Evolutionary conservation across 1,140 invertebrate species (phyloP).

Genomic region (Reticulitermes speratus): DNA sequence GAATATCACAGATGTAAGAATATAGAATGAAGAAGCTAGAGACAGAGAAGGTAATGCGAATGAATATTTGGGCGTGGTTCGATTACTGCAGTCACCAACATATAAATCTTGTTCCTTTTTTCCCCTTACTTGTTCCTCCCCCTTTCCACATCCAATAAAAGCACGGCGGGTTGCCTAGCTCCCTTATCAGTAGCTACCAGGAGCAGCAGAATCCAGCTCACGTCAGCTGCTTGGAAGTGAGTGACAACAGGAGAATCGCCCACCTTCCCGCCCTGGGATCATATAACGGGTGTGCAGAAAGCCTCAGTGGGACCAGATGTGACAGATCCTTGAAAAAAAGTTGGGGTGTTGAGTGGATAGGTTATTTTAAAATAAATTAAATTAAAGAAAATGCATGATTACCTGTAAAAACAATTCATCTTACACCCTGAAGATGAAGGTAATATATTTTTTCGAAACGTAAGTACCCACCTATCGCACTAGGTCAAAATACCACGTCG

Average conservation of each 20-base stretch:
- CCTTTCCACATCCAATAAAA: background rate
- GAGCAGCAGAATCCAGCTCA: background rate
- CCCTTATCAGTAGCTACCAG: background rate
- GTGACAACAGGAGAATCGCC: background rate
- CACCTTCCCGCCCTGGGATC: background rate
- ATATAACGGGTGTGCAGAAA: background rate
- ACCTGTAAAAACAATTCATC: no score
- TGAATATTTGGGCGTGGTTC: background rate
- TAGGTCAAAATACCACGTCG: no score
- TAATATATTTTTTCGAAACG: no score
- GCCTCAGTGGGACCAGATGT: no score
- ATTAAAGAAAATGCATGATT: no score
- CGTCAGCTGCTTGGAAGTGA: background rate
- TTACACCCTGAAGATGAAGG: no score
- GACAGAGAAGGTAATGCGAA: background rate
- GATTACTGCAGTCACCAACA: background rate
- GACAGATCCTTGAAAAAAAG: no score
- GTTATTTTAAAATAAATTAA: no score
- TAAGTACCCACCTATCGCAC: no score
- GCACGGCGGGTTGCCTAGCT: background rate
- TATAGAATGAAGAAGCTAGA: background rate
- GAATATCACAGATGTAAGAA: background rate
- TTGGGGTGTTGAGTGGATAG: no score
- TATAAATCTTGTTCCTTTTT: background rate
- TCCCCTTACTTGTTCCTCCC: background rate